Conservation (phyloP, 2,888 invertebrate genomes). For the Macroteleia sp. region DNA sequence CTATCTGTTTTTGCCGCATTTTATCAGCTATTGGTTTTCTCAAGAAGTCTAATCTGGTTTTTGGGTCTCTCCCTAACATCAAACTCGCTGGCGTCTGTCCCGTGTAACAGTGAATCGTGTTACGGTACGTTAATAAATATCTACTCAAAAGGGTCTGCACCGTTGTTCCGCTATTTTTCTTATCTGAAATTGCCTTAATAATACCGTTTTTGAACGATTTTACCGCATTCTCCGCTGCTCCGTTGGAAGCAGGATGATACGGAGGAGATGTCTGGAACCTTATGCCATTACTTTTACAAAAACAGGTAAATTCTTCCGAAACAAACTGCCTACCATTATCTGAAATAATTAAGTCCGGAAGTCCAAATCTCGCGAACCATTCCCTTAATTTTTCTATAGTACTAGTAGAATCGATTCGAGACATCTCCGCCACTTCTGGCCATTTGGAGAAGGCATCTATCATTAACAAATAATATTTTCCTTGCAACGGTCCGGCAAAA, state of each 20-base stretch:
- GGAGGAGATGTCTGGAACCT: conserved; percentile 26
- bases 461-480: conserved; percentile 60
- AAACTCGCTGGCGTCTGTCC: no score
- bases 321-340: conserved; percentile 66
- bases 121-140: no score
- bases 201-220: conserved; percentile 46
- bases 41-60: no score
- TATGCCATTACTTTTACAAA: conserved; percentile 27
- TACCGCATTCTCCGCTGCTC: conserved; percentile 38
- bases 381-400: conserved; percentile 52
- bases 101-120: no score
- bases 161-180: no score
- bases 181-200: conserved; percentile 8
- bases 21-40: no score
- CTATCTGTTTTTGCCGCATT: no score
- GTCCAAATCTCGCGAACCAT: conserved; percentile 58
- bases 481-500: conserved; percentile 60
- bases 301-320: conserved; percentile 25
- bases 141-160: no score
- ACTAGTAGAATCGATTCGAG: conserved; percentile 21
- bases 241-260: no score
- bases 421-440: conserved; percentile 50
- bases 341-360: conserved; percentile 46
- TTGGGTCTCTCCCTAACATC: no score
- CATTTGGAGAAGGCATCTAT: conserved; percentile 65